phyloP scores from a whole-genome alignment of 2,113 vertebrate genomes.

The Myotis brandtii region DNA sequence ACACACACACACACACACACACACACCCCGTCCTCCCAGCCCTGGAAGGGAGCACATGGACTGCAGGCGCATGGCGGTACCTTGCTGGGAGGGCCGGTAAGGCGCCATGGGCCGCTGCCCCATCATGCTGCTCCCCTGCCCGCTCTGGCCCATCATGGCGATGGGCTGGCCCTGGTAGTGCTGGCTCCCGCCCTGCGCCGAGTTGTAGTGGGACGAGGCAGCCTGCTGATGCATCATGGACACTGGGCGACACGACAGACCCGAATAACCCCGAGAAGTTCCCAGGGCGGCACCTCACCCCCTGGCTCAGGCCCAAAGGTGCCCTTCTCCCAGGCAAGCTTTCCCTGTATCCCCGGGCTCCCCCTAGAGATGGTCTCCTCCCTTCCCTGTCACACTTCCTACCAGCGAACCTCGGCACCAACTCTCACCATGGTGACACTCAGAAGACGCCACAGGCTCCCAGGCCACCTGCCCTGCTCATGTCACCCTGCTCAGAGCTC shows the following conservation, averaged over 20 bases:
- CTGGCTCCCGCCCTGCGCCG: constrained; percentile 91
- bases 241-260: constrained; percentile 83
- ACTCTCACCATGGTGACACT: background rate
- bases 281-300: rapidly evolving
- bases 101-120: constrained; percentile 94
- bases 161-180: constrained; percentile 96
- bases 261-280: background rate
- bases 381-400: background rate
- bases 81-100: constrained; percentile 96
- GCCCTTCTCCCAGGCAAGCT: background rate
- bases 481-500: background rate
- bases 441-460: background rate
- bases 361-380: background rate
- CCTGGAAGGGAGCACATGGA: background rate
- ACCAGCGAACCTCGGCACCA: background rate
- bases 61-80: constrained; percentile 77
- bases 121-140: constrained; percentile 94
- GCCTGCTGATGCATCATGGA: constrained; percentile 98
- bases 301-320: background rate
- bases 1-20: no score
- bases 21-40: no score
- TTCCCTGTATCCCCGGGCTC: background rate
- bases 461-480: background rate
- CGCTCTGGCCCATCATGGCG: constrained; percentile 95
- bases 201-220: constrained; percentile 93